Evolutionary conservation across 2,888 invertebrate genomes (phyloP).

Genomic region (Drosophila pseudotakahashii): DNA sequence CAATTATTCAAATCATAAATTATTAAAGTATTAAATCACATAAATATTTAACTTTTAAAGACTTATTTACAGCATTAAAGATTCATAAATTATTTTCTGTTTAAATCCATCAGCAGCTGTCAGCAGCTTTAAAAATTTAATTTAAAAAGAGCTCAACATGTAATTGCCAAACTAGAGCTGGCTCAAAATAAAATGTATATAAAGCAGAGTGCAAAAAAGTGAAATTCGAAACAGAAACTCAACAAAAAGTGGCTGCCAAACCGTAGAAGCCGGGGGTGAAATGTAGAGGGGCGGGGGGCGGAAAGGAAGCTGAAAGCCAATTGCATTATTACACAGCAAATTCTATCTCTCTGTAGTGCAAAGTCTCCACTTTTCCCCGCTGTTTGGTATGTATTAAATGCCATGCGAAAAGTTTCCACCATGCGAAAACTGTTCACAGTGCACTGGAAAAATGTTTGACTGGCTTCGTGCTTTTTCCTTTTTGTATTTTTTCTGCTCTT

Average conservation of each 20-base stretch:
- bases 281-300: conserved; percentile 9
- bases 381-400: conserved; percentile 24
- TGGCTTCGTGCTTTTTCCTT: conserved; percentile 16
- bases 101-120: neutral
- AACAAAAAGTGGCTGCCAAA: conserved; percentile 47
- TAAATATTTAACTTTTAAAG: too few relatives aligned
- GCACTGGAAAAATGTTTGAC: conserved; percentile 34
- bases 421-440: conserved; percentile 18
- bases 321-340: conserved; percentile 58
- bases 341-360: conserved; percentile 14
- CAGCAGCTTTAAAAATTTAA: conserved; percentile 15
- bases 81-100: too few relatives aligned
- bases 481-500: conserved; percentile 44
- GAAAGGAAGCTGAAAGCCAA: conserved; percentile 53
- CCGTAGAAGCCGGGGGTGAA: conserved; percentile 18
- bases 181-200: conserved; percentile 20
- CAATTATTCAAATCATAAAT: too few relatives aligned
- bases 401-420: conserved; percentile 30
- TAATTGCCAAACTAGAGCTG: conserved; percentile 9
- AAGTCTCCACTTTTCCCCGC: neutral
- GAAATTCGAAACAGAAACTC: conserved; percentile 32
- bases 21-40: too few relatives aligned
- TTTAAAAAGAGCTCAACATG: conserved; percentile 26
- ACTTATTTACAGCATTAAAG: too few relatives aligned
- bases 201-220: conserved; percentile 25